Evolutionary conservation across 2,113 vertebrate species (phyloP), one percentile per base, ranked within the genome.

Genomic region (Pyxicephalus adspersus): DNA sequence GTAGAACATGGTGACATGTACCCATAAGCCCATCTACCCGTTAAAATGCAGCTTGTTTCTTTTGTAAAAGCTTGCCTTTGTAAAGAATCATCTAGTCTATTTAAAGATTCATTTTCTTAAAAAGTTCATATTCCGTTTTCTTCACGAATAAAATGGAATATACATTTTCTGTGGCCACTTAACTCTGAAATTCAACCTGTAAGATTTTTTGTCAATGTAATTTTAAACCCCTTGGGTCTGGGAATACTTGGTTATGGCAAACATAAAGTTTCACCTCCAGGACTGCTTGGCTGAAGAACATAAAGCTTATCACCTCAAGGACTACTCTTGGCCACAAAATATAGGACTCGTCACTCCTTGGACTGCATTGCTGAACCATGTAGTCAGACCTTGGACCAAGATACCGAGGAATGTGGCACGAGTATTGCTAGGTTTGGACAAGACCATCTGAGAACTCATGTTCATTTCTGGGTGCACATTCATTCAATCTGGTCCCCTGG

Each of bases 231-330:
- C 19, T 65, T 38, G 70, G 38, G 34, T 57, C 11, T 74, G 57
- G 29, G n/a, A 57, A 55, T 54, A 38, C 54, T 72, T 15, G 4
- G 38, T 64, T 73, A 31, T 22, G 17, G 54, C 28, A 81, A 65
- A 65, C 60, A 63, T 29, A 64, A 17, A 28, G 74, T 55, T 74
- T 74, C 60, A 73, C 68, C 79, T 74, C 79, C 60, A 65, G 50
- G 28, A 65, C 60, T 54, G 70, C 22, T 28, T 81, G 79, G 79
- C 70, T 22, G 2, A 65, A 15, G 70, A 81, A 65, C 79, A 74
- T 28, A 81, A 64, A 38, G 60, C 29, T 26, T 74, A 74, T 81
- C 79, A 65, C 70, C 57, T 81, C 78, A 65, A 57, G 28, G 70
- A 57, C 60, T 34, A 34, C 60, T 29, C 15, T 72, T 81, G 79